phyloP scores from a whole-genome alignment of 2,888 invertebrate species.

The Thysanoteuthis rhombus region DNA sequence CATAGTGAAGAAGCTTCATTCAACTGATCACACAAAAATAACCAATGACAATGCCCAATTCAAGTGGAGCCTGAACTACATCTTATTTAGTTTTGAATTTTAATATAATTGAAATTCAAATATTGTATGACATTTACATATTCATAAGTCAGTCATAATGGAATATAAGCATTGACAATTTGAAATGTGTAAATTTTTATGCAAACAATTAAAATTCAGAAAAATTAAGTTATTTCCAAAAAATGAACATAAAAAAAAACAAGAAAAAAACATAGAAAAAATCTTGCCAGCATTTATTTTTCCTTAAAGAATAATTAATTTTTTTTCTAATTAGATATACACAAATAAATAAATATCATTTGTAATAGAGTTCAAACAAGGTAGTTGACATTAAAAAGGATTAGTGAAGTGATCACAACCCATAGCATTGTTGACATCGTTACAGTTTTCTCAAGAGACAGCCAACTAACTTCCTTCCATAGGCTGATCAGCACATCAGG shows the following conservation, averaged over 20 bases:
- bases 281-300: slow-evolving; percentile 28
- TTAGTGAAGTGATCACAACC: background rate
- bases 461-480: background rate
- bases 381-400: background rate
- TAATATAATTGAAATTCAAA: too few relatives aligned
- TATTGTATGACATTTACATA: too few relatives aligned
- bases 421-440: background rate
- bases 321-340: background rate
- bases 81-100: too few relatives aligned
- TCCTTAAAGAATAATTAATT: background rate
- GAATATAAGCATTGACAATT: too few relatives aligned
- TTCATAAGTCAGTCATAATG: too few relatives aligned
- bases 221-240: too few relatives aligned
- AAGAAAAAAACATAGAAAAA: background rate
- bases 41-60: too few relatives aligned
- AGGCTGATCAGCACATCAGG: background rate
- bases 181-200: too few relatives aligned
- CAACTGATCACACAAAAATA: too few relatives aligned
- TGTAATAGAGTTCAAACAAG: background rate
- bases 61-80: too few relatives aligned
- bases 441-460: background rate
- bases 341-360: slow-evolving; percentile 17
- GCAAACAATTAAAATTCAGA: too few relatives aligned
- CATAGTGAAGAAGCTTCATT: too few relatives aligned
- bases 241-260: background rate